Conservation (phyloP, 2,797 vertebrate species). For the Tapera naevia region DNA sequence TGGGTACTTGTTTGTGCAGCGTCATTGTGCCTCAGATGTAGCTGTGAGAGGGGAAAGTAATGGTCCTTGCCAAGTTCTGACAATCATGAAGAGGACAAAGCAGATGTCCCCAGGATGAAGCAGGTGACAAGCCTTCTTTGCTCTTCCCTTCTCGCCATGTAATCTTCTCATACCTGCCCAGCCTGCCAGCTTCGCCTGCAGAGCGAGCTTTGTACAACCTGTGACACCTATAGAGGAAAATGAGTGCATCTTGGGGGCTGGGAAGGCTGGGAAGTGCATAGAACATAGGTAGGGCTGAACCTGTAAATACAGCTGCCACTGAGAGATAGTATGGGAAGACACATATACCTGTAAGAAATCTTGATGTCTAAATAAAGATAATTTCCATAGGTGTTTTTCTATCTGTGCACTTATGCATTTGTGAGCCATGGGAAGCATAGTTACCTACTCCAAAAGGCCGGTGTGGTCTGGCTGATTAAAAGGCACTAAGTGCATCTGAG, state of each 20-base stretch:
- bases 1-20: not conserved
- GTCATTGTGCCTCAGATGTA: not conserved
- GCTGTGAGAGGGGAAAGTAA: not conserved
- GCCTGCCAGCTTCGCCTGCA: not conserved
- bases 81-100: not conserved
- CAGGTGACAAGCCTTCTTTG: not conserved
- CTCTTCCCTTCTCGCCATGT: accelerated
- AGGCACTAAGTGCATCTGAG: not conserved
- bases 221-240: not conserved
- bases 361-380: not conserved
- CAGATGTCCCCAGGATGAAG: constrained; percentile 26
- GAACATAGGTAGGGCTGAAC: not conserved
- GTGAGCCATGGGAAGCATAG: not conserved
- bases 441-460: not conserved
- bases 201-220: not conserved
- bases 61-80: not conserved
- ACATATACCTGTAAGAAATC: not conserved
- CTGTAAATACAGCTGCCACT: not conserved
- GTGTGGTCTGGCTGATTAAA: not conserved
- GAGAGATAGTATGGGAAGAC: not conserved
- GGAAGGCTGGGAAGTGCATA: not conserved
- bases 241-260: not conserved
- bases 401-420: not conserved
- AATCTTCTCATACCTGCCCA: not conserved
- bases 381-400: not conserved